Percentiles rank a stretch among this genome's conserved stretches.
Evolutionary conservation across 2,113 vertebrate genomes (phyloP).

Genomic region (Tragelaphus buxtoni): DNA sequence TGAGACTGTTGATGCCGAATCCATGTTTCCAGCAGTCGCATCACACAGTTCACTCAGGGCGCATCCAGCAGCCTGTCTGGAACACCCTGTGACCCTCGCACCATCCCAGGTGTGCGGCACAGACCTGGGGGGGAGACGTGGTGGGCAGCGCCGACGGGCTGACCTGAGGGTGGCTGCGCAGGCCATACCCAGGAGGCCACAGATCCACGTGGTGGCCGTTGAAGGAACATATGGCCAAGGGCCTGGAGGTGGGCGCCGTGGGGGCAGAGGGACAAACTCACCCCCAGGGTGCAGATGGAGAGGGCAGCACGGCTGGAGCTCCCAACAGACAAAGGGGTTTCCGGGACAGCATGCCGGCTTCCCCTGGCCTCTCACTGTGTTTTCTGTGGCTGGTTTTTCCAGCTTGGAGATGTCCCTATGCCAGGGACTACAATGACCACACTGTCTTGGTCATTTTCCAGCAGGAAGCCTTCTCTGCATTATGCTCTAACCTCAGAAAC

Average conservation of each 20-base stretch:
- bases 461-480: neutral
- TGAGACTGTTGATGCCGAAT: rapidly evolving
- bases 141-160: rapidly evolving
- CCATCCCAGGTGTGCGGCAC: rapidly evolving
- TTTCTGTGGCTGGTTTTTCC: neutral
- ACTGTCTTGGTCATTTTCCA: neutral
- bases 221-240: neutral
- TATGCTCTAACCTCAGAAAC: too few species aligned
- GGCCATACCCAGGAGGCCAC: neutral
- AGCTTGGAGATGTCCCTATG: neutral
- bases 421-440: too few species aligned
- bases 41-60: rapidly evolving
- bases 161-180: rapidly evolving
- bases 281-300: neutral
- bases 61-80: neutral
- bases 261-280: neutral
- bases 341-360: rapidly evolving
- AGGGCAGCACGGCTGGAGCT: neutral
- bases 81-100: rapidly evolving
- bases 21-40: neutral
- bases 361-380: too few species aligned
- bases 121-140: neutral
- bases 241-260: rapidly evolving
- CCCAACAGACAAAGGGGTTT: neutral
- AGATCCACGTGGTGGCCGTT: rapidly evolving